Base-by-base conservation (phyloP, 2,888 invertebrate genomes). In the Chironomus riparius region DNA sequence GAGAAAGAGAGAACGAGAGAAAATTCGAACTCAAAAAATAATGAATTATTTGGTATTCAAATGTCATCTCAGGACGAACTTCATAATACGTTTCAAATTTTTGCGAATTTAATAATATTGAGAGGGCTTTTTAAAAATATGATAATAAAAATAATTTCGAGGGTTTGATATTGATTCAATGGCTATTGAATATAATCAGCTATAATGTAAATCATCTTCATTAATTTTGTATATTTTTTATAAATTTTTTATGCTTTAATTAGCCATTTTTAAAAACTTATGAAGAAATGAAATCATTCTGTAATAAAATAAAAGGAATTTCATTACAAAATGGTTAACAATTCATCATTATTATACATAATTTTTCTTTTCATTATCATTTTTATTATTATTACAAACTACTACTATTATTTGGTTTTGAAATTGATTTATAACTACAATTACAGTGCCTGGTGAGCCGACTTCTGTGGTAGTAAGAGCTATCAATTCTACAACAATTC, bases 381-480 rank as follows among this genome's bases (percentile, higher is more conserved):
- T 61, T 15, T 18, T 18, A 21, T 61, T 21, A 61, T 18, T 21
- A 15, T 61, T 21, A 21, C 15, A 18, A 61, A 18, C 18, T 61
- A 18, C 18, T 21, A 61, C 18, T 15, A 61, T 61, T 61, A 15
- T 18, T 18, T 61, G 61, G 15, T 18, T 18, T 18, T 18, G 15
- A 61, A 61, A 61, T 61, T 61, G 61, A 18, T 21, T 21, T 18
- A 15, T 21, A 18, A 61, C 15, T 61, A 61, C 61, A 61, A 61
- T 76, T 68, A 78, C 90, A 98, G 98, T 99, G 88, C 98, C 98
- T 80, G 97, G 97, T 79, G 94, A 97, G 85, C 98, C 98, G 70
- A 93, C 94, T 85, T 93, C 95, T 81, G 95, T 99, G 78, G 91
- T 92, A 84, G 93, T 92, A 65, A 89, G 88, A 78, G 89, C 94